Evolutionary conservation across 2,797 vertebrate species (phyloP).

Genomic region (Furcifer pardalis): DNA sequence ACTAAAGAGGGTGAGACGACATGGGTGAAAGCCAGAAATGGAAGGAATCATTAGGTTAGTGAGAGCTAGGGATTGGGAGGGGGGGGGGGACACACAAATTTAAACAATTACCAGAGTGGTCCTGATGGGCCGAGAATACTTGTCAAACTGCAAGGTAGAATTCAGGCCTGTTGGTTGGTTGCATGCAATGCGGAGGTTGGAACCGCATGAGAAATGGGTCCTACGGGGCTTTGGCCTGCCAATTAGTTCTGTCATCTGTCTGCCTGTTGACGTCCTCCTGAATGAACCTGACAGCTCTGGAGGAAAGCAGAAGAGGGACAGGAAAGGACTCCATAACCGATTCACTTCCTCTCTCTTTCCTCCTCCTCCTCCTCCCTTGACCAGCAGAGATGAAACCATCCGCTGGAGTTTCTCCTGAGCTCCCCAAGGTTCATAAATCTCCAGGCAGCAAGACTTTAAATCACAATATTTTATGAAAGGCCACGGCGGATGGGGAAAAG

Average conservation of each 20-base stretch:
- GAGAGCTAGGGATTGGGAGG: too few relatives aligned
- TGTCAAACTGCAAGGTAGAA: background rate
- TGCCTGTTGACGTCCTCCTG: background rate
- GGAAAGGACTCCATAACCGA: background rate
- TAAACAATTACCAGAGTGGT: too few relatives aligned
- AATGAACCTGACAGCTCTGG: background rate
- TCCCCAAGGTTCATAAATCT: background rate
- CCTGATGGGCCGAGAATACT: background rate
- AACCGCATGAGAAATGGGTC: background rate
- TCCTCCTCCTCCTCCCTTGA: background rate
- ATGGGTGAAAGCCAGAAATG: too few relatives aligned
- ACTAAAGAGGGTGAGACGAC: too few relatives aligned
- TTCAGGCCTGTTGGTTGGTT: background rate
- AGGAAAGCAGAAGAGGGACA: background rate
- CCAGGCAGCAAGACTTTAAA: background rate
- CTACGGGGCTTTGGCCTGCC: background rate
- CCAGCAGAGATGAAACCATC: background rate
- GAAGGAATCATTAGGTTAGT: too few relatives aligned
- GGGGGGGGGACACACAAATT: background rate
- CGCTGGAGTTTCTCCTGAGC: too few relatives aligned
- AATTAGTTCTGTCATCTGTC: conserved; percentile 17
- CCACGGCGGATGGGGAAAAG: background rate
- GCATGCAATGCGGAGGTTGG: background rate
- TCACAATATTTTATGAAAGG: background rate
- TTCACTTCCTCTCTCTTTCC: background rate